Evolutionary conservation across 2,113 vertebrate genomes (phyloP), one percentile per base, ranked within the genome.

Genomic region (Phocoena phocoena): DNA sequence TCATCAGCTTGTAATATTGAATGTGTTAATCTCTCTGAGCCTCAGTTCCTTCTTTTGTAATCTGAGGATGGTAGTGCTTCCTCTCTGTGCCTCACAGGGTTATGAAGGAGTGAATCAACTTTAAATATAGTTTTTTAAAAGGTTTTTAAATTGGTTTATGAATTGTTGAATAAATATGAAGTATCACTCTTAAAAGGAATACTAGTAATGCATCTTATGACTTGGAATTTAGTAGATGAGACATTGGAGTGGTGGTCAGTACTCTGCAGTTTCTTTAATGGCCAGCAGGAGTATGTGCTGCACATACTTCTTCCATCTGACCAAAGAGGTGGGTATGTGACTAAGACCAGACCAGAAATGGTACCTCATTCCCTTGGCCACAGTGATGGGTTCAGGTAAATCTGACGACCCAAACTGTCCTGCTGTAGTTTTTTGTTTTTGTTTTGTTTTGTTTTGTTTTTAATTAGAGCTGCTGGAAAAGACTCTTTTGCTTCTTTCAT

Each of bases 401-500:
- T 28, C 31, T 36, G 26, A 36, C 25, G 23, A 41, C 60, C n/a
- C 23, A 67, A 21, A 50, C 47, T 89, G 25, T 31, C 44, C 26
- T 74, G n/a, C 6, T 55, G 18, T 26, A 55, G 62, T 63, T 44
- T 53, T n/a, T 28, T 23, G 23, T 36, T 55, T 18, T 20, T 53
- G 50, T 53, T 53, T 53, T 53, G 53, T 53, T 53, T 53, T 17
- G 50, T 53, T 53, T 53, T 53, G 53, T 53, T 53, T 73, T 60
- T 62, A 60, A 41, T 73, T 74, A 36, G 60, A 90, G 20, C 18
- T 80, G 47, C 20, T 41, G 31, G 36, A 31, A 70, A 85, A 80
- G 79, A 62, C 55, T 65, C 26, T 89, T 25, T 58, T 70, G 84
- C 63, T 74, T 88, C 94, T 95, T 93, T 88, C 41, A 53, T 41